Percentiles rank a stretch among this genome's conserved stretches.
phyloP scores from a whole-genome alignment of 2,797 vertebrate species.

The Allobates femoralis region DNA sequence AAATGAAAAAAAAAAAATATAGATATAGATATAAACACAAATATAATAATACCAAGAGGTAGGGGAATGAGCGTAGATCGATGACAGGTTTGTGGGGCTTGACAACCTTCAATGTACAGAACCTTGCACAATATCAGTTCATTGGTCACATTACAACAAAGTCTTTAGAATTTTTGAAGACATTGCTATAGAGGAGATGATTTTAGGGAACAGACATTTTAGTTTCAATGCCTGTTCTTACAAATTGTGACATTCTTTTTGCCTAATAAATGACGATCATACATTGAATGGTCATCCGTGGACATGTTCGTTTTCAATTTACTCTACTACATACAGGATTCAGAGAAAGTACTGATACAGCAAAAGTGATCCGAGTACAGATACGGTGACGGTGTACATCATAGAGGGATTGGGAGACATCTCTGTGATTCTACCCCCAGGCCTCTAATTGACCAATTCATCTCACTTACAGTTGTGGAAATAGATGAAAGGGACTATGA shows the following conservation, averaged over 20 bases:
- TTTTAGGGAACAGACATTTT: not conserved
- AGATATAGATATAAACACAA: not conserved
- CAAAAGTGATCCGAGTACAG: not conserved
- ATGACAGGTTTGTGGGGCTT: not conserved
- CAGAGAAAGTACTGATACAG: constrained; percentile 4
- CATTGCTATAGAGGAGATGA: not conserved
- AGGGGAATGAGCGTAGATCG: not conserved
- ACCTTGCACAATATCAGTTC: not conserved
- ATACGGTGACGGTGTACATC: not conserved
- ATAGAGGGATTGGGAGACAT: not conserved
- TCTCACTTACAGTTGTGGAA: constrained; percentile 40
- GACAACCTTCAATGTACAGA: not conserved
- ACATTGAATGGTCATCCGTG: not conserved
- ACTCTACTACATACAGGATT: not conserved
- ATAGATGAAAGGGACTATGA: not conserved
- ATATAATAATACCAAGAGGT: not conserved
- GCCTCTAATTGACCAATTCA: constrained; percentile 50
- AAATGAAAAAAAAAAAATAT: too few species aligned
- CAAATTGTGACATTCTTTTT: not conserved
- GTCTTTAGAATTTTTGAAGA: not conserved
- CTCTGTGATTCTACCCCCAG: not conserved
- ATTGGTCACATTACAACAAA: not conserved
- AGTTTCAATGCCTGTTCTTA: not conserved
- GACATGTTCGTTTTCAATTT: not conserved
- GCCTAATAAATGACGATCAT: not conserved